Conservation (phyloP, 37 sponge, comb jelly and placozoan genomes). For the Spongilla lacustris region DNA sequence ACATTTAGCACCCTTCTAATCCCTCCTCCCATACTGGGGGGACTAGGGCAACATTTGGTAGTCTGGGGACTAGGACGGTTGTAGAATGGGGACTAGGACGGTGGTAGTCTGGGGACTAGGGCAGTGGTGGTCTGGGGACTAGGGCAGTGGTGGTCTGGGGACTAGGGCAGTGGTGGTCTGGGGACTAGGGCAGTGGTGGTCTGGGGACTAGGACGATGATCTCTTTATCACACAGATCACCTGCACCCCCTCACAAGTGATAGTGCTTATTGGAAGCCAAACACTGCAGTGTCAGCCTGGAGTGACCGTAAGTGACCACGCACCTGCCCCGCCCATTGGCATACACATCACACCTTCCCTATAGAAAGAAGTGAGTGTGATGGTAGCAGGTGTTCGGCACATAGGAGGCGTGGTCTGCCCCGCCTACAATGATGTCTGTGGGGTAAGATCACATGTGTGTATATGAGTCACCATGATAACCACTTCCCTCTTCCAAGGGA, state of each 20-base stretch:
- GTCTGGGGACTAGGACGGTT: no score
- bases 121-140: no score
- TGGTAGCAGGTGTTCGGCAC: not conserved
- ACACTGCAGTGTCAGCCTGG: not conserved
- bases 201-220: no score
- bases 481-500: slow-evolving; percentile 9
- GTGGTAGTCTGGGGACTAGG: no score
- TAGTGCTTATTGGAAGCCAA: slow-evolving; percentile 6
- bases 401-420: slow-evolving; percentile 54
- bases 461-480: not conserved
- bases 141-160: no score
- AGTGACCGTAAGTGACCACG: slow-evolving; percentile 1
- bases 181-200: no score
- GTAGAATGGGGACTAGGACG: no score
- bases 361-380: slow-evolving; percentile 2
- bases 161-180: no score
- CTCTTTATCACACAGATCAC: slow-evolving; percentile 20
- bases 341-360: not conserved
- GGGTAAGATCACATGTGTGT: slow-evolving; percentile 19
- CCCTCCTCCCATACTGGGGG: no score
- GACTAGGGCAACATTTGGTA: no score
- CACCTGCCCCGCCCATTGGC: not conserved
- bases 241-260: slow-evolving; percentile 11
- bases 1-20: no score
- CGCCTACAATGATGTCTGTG: slow-evolving; percentile 40